Conservation (phyloP, 2,797 vertebrate species). For the Pangasius macronema region DNA sequence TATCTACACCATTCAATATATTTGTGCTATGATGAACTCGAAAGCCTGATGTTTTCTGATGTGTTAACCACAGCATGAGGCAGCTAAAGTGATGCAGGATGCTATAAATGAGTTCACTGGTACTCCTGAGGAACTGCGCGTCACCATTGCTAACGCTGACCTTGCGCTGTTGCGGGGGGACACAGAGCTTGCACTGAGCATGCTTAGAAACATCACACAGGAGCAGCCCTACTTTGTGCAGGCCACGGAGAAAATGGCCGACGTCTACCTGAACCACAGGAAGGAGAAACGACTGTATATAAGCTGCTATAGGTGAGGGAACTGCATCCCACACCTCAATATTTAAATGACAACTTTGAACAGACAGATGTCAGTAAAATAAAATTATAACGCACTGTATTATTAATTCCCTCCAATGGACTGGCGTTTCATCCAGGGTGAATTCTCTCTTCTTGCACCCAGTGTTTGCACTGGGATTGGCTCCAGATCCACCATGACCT, state of each 20-base stretch:
- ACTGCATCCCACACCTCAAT: neutral
- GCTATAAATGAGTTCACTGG: conserved; percentile 96
- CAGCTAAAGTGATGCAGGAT: conserved; percentile 94
- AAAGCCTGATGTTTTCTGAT: neutral
- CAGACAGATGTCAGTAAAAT: neutral
- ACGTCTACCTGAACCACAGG: conserved; percentile 90
- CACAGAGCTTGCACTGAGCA: conserved; percentile 86
- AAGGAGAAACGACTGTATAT: conserved; percentile 91
- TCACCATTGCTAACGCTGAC: conserved; percentile 91
- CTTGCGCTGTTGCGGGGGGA: conserved; percentile 89
- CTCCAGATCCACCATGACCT: neutral
- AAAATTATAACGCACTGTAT: too few relatives aligned
- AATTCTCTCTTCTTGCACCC: neutral
- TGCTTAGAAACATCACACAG: conserved; percentile 87
- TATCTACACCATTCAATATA: neutral
- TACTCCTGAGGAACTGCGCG: conserved; percentile 88
- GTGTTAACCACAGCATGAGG: conserved; percentile 84
- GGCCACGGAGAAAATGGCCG: conserved; percentile 95
- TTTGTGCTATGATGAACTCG: neutral
- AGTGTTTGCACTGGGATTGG: neutral
- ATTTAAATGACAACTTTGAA: neutral
- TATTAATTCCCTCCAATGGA: neutral
- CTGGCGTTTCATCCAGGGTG: neutral
- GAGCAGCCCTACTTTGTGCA: conserved; percentile 93
- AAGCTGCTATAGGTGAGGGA: conserved; percentile 89